Conservation (phyloP, 2,888 invertebrate genomes). For the Notocelia uddmanniana region DNA sequence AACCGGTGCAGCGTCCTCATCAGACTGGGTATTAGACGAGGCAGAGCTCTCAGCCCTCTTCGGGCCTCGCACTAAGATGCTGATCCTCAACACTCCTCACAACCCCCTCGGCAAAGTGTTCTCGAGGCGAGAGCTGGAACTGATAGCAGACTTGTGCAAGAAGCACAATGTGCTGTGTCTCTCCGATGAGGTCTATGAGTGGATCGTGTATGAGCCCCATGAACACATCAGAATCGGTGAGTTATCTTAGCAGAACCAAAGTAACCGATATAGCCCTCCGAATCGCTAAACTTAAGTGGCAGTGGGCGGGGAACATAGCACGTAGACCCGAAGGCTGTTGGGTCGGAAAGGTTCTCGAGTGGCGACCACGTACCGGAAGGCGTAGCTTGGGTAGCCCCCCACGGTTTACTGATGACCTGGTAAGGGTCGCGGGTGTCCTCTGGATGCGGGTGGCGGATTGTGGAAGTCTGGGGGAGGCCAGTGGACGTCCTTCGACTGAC, state of each 20-base stretch:
- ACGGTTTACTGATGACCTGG: no score
- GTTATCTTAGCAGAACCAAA: conserved; percentile 48
- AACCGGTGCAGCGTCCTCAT: conserved; percentile 87
- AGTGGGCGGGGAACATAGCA: no score
- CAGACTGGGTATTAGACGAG: conserved; percentile 96
- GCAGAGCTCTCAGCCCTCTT: conserved; percentile 92
- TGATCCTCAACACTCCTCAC: conserved; percentile 98
- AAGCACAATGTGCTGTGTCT: conserved; percentile 97
- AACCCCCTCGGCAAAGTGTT: conserved; percentile 98
- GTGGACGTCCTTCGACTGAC: no score
- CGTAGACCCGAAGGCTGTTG: no score
- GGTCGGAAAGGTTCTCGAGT: no score
- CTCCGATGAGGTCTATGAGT: conserved; percentile 99
- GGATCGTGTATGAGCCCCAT: conserved; percentile 94
- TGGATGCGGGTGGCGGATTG: no score
- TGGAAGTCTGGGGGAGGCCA: no score
- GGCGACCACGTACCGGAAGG: no score
- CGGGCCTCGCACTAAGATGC: conserved; percentile 95
- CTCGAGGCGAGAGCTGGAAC: conserved; percentile 87
- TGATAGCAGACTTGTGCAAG: conserved; percentile 95
- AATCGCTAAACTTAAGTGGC: no score
- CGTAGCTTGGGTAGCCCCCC: no score
- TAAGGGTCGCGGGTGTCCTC: no score
- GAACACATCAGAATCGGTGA: conserved; percentile 96
- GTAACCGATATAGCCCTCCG: no score